These are phyloP conservation scores for Dissostichus mawsoni DNA, from an alignment of 2,113 vertebrate genomes.

Conservation along the genomic window DNA sequence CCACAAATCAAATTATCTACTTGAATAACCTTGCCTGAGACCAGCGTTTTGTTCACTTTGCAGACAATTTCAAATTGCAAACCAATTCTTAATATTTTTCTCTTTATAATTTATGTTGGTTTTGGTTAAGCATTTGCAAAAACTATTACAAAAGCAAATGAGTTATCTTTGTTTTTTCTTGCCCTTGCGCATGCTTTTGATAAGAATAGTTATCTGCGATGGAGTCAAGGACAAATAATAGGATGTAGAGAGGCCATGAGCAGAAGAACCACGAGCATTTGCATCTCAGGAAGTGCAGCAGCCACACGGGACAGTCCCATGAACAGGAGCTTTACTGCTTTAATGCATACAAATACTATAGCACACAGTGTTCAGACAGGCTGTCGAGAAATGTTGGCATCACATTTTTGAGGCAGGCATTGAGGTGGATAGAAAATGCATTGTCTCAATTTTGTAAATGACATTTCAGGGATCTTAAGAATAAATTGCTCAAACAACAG, in stretches of 20 bases:
- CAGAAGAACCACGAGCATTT: conserved; percentile 69
- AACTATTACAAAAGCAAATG: too few relatives aligned
- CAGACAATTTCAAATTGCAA: background rate
- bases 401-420: background rate
- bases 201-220: background rate
- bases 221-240: conserved; percentile 7
- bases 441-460: conserved; percentile 22
- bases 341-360: background rate
- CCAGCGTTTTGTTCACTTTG: background rate
- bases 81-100: too few relatives aligned
- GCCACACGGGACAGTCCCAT: conserved; percentile 74
- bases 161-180: background rate
- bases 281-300: conserved; percentile 80
- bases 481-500: conserved; percentile 7
- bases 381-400: background rate
- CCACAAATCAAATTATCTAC: background rate
- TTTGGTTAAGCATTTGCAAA: background rate
- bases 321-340: conserved; percentile 6
- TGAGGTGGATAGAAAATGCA: background rate
- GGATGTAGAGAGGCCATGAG: conserved; percentile 31
- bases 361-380: background rate
- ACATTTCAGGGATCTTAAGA: background rate
- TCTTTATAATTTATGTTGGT: background rate
- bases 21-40: background rate
- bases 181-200: background rate